A percentile compares a stretch with the other conserved stretches of the same genome.
These are phyloP conservation scores for Microcebus ravelobensis DNA, from an alignment of 2,113 vertebrate genomes.

Conservation along the genomic window DNA sequence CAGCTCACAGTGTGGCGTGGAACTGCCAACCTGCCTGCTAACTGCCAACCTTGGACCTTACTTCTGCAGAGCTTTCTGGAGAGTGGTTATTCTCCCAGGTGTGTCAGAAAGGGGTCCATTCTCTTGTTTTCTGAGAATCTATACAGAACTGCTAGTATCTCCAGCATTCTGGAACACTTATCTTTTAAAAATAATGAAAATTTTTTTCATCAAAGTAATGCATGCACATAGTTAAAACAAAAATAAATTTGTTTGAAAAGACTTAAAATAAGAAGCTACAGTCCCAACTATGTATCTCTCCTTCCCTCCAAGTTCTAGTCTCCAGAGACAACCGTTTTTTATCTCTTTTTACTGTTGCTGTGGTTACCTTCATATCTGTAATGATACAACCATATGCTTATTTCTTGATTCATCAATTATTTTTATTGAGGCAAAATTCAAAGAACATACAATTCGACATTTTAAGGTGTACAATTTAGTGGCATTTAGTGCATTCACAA, in stretches of 20 bases:
- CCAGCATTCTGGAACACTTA: neutral
- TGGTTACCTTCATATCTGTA: neutral
- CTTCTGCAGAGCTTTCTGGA: neutral
- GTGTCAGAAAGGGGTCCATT: neutral
- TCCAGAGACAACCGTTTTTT: neutral
- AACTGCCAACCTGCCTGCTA: neutral
- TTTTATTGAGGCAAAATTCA: neutral
- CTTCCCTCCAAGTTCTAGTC: neutral
- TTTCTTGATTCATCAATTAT: neutral
- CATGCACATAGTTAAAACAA: neutral
- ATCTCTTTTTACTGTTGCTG: neutral
- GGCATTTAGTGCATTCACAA: neutral
- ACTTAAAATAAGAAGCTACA: neutral
- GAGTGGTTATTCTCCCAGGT: neutral
- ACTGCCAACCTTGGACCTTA: neutral
- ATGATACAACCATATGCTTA: neutral
- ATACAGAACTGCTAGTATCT: neutral
- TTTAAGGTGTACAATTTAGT: neutral
- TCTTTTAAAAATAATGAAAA: neutral
- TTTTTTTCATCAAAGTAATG: neutral
- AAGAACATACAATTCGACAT: neutral
- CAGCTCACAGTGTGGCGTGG: neutral
- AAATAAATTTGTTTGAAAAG: neutral
- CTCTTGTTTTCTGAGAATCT: neutral
- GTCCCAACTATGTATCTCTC: no score